Evolutionary conservation across 2,888 invertebrate species (phyloP).

Genomic region (Lordiphosa andalusiaca): DNA sequence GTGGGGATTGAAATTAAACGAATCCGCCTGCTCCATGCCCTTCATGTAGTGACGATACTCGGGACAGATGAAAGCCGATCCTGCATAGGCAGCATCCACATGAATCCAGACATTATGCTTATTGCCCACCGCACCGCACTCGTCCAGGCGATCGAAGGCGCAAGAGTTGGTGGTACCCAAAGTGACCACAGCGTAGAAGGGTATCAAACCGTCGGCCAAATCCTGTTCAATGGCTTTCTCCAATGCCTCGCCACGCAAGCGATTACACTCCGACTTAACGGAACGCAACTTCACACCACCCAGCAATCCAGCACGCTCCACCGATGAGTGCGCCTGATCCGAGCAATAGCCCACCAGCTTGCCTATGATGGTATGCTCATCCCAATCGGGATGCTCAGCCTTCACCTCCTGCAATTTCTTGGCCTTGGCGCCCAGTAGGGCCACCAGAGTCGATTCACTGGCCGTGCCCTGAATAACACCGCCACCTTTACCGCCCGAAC

Average conservation of each 20-base stretch:
- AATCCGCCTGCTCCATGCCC: conserved; percentile 93
- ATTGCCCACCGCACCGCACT: conserved; percentile 94
- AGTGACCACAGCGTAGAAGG: conserved; percentile 95
- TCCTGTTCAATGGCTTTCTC: conserved; percentile 91
- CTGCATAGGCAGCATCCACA: conserved; percentile 97
- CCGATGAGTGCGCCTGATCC: conserved; percentile 95
- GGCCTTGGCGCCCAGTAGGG: conserved; percentile 93
- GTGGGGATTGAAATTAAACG: conserved; percentile 99
- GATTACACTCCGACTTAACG: conserved; percentile 86
- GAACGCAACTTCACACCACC: conserved; percentile 91
- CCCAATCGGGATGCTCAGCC: conserved; percentile 87
- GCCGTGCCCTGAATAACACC: conserved; percentile 96
- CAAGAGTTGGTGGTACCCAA: conserved; percentile 98
- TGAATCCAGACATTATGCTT: conserved; percentile 93
- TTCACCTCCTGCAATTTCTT: conserved; percentile 86
- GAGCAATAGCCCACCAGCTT: conserved; percentile 94
- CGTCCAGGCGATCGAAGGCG: conserved; percentile 93
- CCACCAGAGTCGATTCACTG: conserved; percentile 96
- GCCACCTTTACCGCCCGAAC: conserved; percentile 91
- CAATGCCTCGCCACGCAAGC: conserved; percentile 88
- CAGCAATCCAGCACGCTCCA: conserved; percentile 94
- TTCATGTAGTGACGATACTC: conserved; percentile 95
- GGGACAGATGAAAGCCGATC: conserved; percentile 97
- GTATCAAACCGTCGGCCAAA: conserved; percentile 92
- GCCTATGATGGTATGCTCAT: conserved; percentile 86